These are phyloP conservation scores for Dermochelys coriacea DNA, from an alignment of 2,797 vertebrate species.

Conservation along the genomic window DNA sequence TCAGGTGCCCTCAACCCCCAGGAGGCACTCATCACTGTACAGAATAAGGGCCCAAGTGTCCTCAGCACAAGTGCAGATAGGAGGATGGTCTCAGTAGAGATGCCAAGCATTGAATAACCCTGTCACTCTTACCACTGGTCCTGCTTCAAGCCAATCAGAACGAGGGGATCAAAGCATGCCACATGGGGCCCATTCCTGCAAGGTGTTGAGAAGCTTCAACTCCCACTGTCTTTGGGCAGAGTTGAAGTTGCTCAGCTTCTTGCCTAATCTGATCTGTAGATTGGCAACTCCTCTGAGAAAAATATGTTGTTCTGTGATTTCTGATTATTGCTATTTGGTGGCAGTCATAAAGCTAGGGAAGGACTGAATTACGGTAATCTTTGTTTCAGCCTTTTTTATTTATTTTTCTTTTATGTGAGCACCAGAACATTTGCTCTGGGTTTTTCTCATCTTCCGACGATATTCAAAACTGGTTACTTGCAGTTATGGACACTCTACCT, in stretches of 20 bases:
- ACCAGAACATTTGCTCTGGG: neutral
- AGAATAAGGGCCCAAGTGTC: neutral
- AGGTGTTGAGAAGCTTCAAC: neutral
- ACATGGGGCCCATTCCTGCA: fast-evolving
- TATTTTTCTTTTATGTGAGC: conserved; percentile 13
- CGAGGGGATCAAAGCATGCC: neutral
- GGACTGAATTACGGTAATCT: neutral
- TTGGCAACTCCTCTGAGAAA: conserved; percentile 18
- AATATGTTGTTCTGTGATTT: neutral
- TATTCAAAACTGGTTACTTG: neutral
- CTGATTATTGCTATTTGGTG: neutral
- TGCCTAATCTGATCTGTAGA: neutral
- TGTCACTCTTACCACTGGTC: fast-evolving
- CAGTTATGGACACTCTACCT: neutral
- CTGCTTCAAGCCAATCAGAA: neutral
- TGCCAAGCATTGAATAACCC: fast-evolving
- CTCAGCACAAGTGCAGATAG: neutral
- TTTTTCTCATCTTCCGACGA: neutral
- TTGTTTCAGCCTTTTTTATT: neutral
- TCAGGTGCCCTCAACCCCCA: neutral
- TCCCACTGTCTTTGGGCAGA: neutral
- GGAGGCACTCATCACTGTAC: neutral
- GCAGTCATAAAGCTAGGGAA: neutral
- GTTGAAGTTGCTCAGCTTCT: neutral
- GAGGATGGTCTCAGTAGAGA: neutral